Percentiles rank a stretch among this genome's conserved stretches.
Conservation (phyloP, 2,797 vertebrate genomes). For the Tenualosa thibaudeaui region DNA sequence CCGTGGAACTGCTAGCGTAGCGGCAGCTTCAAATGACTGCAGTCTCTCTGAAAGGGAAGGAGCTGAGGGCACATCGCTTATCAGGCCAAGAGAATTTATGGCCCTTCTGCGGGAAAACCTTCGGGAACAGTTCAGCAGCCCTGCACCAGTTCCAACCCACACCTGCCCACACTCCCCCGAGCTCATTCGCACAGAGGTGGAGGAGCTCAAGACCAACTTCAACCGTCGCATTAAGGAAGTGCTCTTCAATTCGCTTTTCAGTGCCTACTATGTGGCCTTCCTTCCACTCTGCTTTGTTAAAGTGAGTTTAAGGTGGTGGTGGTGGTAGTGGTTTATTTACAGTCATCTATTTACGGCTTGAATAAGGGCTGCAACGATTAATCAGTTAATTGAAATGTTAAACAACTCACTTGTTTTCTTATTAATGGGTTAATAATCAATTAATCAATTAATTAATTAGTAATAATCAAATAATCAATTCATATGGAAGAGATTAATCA, state of each 20-base stretch:
- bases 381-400: too few relatives aligned
- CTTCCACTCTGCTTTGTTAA: conserved; percentile 97
- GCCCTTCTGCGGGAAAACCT: conserved; percentile 90
- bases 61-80: conserved; percentile 77
- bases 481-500: too few relatives aligned
- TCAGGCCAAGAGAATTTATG: conserved; percentile 90
- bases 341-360: too few relatives aligned
- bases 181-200: conserved; percentile 93
- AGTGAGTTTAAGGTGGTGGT: conserved; percentile 64
- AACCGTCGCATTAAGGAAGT: conserved; percentile 98
- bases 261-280: conserved; percentile 97
- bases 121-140: conserved; percentile 89
- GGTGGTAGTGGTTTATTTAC: too few relatives aligned
- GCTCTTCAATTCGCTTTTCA: conserved; percentile 98
- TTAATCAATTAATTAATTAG: too few relatives aligned
- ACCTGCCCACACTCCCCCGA: conserved; percentile 92
- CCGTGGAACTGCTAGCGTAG: conserved; percentile 72
- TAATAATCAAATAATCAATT: too few relatives aligned
- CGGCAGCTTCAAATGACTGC: conserved; percentile 79
- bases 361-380: too few relatives aligned
- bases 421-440: too few relatives aligned
- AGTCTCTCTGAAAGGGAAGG: conserved; percentile 85
- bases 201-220: conserved; percentile 97
- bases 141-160: conserved; percentile 87
- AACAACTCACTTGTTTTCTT: too few relatives aligned